phyloP scores from a whole-genome alignment of 2,797 vertebrate genomes.

The Cryptoprocta ferox region DNA sequence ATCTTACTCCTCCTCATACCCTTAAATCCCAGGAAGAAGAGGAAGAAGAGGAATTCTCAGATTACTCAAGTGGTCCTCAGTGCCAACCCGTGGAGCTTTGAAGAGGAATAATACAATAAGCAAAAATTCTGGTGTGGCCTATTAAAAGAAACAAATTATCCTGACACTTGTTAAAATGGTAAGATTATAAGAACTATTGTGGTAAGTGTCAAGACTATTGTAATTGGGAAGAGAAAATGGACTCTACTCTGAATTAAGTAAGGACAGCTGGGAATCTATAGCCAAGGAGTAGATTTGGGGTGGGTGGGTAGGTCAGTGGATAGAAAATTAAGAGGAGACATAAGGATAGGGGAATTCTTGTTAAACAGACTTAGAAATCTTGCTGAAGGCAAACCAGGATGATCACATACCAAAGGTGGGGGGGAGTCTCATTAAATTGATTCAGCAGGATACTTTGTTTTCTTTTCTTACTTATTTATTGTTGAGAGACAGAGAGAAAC shows the following conservation, averaged over 20 bases:
- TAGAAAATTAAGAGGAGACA: background rate
- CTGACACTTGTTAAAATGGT: background rate
- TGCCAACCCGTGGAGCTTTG: background rate
- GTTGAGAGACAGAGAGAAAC: no score
- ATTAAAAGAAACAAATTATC: conserved; percentile 3
- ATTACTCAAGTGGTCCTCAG: background rate
- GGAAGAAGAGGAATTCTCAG: background rate
- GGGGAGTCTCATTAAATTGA: background rate
- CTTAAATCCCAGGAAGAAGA: background rate
- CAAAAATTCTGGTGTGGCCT: background rate
- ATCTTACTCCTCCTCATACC: background rate
- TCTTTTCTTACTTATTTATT: no score
- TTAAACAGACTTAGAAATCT: background rate
- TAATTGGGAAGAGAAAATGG: background rate
- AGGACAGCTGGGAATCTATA: background rate
- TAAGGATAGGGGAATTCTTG: background rate
- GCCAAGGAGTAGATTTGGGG: background rate
- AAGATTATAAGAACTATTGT: background rate
- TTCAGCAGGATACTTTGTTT: background rate
- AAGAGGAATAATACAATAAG: background rate
- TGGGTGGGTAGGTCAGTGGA: background rate
- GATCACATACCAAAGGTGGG: background rate
- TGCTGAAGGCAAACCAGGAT: background rate
- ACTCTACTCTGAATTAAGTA: background rate
- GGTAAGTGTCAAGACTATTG: background rate